phyloP scores from a whole-genome alignment of 2,888 invertebrate genomes.

The Drosophila antonietae region DNA sequence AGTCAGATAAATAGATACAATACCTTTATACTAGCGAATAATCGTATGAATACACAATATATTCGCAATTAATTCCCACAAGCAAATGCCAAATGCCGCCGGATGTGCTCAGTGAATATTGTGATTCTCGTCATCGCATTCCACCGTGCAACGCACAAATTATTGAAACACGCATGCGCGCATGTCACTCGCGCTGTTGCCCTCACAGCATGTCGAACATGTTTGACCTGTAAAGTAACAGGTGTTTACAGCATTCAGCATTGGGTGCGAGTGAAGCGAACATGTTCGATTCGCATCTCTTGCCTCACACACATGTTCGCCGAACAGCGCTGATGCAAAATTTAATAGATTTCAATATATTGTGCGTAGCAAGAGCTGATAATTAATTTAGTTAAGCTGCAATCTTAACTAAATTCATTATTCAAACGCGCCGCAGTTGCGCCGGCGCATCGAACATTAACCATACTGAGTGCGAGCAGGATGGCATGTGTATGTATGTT shows the following conservation, averaged over 20 bases:
- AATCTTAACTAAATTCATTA: slow-evolving; percentile 19
- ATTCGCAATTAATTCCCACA: neutral
- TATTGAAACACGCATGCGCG: slow-evolving; percentile 55
- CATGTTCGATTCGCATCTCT: slow-evolving; percentile 7
- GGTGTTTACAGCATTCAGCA: slow-evolving; percentile 44
- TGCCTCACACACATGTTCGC: neutral
- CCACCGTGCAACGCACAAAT: slow-evolving; percentile 38
- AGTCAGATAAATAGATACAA: slow-evolving; percentile 2
- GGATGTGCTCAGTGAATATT: neutral
- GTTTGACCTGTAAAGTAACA: slow-evolving; percentile 64
- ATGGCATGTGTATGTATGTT: neutral
- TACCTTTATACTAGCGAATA: neutral
- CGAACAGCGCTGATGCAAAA: slow-evolving; percentile 37
- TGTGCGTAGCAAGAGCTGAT: slow-evolving; percentile 25
- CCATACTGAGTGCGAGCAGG: slow-evolving; percentile 14
- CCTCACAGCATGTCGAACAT: slow-evolving; percentile 38
- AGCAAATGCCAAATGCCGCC: neutral
- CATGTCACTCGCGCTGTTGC: slow-evolving; percentile 35
- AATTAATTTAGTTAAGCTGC: slow-evolving; percentile 29
- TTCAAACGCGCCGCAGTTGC: slow-evolving; percentile 30
- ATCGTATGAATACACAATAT: neutral
- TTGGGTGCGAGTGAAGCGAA: neutral
- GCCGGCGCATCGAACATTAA: slow-evolving; percentile 13
- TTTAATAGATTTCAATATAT: slow-evolving; percentile 28
- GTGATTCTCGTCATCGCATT: neutral